Base-by-base conservation (phyloP, 2,797 vertebrate genomes). In the Dendrocincla tyrannina region DNA sequence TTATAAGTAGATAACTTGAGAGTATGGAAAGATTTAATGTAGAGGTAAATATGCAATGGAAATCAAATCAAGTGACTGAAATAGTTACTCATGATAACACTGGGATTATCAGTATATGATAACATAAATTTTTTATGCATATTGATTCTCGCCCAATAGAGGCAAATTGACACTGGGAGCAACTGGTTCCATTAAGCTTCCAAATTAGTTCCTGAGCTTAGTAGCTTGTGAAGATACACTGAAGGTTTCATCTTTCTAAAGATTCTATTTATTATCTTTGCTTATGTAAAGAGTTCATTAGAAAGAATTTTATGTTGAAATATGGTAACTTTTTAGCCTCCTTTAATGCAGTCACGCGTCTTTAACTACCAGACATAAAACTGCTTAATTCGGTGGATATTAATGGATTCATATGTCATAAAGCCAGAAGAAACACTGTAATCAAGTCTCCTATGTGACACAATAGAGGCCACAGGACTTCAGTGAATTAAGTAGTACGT, bases 331-430 rank as follows among this genome's bases (percentile, higher is more conserved):
- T 82, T 91, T 88, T 91, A 85, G 55, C 66, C 66, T 94, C 8
- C 44, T 80, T 84, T 91, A 93, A 82, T 95, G 68, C 28, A 91
- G 32, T 77, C 78, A 89, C 2, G 0, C 37, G 9, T 69, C 74
- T 84, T 94, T 91, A 91, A 90, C 58, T 93, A 42, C 58, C 42
- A 75, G 88, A 73, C 44, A 80, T 94, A 92, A 90, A 94, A 75
- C 42, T 86, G 18, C 53, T 95, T 93, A 90, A 76, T 89, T 91
- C 62, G 75, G 46, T 28, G 58, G 58, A 59, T 91, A 68, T 88
- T 93, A 89, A 88, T 95, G 67, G 63, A 52, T 89, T 88, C 62
- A 7, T 88, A 63, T 69, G 70, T 84, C 66, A 84, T 82, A 88
- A 90, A 91, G 28, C 22, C 73, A 93, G 50, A 75, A 78, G 69